Evolutionary conservation across 2,797 vertebrate genomes (phyloP).

Genomic region (Trachops cirrhosus): DNA sequence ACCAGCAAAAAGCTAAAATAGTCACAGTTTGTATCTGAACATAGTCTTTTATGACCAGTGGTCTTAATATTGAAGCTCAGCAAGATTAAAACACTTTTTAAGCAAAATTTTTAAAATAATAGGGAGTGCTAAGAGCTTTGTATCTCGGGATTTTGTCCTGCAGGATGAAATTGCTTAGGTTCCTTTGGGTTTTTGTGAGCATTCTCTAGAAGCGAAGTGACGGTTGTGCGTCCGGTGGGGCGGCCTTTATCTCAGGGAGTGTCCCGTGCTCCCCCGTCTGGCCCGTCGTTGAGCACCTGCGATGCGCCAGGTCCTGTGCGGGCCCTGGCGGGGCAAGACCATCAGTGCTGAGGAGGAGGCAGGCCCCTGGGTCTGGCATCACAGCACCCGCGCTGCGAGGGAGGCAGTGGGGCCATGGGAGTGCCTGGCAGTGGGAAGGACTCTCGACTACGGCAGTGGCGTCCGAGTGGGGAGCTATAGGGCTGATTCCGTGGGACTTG

Average conservation of each 20-base stretch:
- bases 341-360: too few relatives aligned
- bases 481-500: too few relatives aligned
- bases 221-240: fast-evolving
- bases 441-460: neutral
- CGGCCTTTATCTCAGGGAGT: neutral
- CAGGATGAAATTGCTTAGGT: neutral
- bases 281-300: neutral
- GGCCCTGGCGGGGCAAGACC: neutral
- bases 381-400: fast-evolving
- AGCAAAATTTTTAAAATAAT: neutral
- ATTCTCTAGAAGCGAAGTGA: neutral
- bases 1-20: neutral
- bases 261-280: fast-evolving
- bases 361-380: too few relatives aligned
- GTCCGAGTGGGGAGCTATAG: fast-evolving
- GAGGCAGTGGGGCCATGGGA: too few relatives aligned
- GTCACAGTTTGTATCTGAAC: neutral
- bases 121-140: neutral
- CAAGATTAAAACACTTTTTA: neutral
- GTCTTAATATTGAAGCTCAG: neutral
- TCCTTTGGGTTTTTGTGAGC: neutral
- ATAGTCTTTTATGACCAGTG: neutral
- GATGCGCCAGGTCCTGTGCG: fast-evolving
- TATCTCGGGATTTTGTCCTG: neutral
- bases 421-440: neutral